Base-by-base conservation (phyloP, 1,140 invertebrate genomes). In the Chlorops oryzae region DNA sequence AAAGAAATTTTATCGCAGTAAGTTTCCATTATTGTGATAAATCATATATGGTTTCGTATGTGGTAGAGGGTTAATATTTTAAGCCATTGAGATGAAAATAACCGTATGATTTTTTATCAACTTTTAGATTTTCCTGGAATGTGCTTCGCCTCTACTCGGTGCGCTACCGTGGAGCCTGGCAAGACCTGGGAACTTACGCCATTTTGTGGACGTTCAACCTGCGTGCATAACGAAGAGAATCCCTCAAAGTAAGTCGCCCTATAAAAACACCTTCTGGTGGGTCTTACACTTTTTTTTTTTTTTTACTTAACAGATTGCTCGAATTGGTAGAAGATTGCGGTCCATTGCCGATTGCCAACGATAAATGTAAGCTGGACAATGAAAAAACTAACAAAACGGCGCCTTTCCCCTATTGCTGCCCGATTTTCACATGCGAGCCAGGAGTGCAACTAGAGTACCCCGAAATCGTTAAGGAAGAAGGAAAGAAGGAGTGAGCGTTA, bases 321-420 rank as follows among this genome's bases (percentile, higher is more conserved):
- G 89, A 92, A 71, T 74, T 91, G 46, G 89, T 90, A 0, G 87
- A 91, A 65, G 89, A 92, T 71, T 92, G 90, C 59, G 90, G 90
- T 13, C 88, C 88, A 7, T 76, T 91, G 35, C 89, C 89, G 4
- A 79, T 89, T 37, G 79, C 86, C 41, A 92, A 91, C 63, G 84
- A 86, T 41, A 91, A 91, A 62, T 92, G 89, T 78, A 91, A 91
- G 71, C 77, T 92, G 21, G 81, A 84, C 56, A 81, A 81, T 60
- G 86, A 89, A 3, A 88, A 87, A 68, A 91, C 88, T 54, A 90
- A 91, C 77, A 91, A 90, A 72, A 90, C 87, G 3, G 88, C 88
- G 2, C 73, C 81, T 3, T 92, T 91, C 81, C 90, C 88, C 6
- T 79, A 78, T 3, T 92, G 90, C 63, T 92, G 90, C 68, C 90